A percentile compares a stretch with the other conserved stretches of the same genome.
phyloP scores from a whole-genome alignment of 2,113 vertebrate genomes.

The Forbesichthys agassizii region DNA sequence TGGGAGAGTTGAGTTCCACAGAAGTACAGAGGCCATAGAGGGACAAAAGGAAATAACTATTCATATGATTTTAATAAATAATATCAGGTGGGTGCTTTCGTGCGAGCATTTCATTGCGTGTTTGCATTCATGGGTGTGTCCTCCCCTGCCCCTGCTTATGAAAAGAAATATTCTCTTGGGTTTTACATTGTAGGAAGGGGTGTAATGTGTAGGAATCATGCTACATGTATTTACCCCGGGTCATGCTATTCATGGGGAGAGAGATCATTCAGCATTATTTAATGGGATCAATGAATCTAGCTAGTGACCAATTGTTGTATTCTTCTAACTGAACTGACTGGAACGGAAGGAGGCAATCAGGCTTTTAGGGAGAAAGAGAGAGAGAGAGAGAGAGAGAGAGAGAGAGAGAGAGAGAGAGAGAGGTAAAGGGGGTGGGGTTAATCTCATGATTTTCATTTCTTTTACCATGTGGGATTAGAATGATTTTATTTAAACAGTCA shows the following conservation, averaged over 20 bases:
- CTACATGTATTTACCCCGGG: too few relatives aligned
- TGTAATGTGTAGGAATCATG: background rate
- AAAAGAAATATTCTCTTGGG: too few relatives aligned
- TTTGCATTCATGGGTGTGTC: constrained; percentile 24
- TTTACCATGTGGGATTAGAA: constrained; percentile 96
- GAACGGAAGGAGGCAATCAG: constrained; percentile 16
- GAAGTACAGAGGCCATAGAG: constrained; percentile 3
- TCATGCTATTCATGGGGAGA: background rate
- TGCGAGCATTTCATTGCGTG: background rate
- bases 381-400: constrained; percentile 11
- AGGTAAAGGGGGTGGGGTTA: constrained; percentile 77
- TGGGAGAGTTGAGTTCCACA: background rate
- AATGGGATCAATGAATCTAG: constrained; percentile 42
- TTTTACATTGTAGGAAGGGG: background rate
- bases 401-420: constrained; percentile 7
- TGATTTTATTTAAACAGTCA: constrained; percentile 99
- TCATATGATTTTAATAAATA: background rate
- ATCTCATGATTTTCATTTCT: constrained; percentile 96
- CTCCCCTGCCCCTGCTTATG: too few relatives aligned
- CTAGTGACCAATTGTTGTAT: constrained; percentile 37
- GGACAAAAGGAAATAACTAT: constrained; percentile 4
- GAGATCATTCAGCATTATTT: constrained; percentile 37
- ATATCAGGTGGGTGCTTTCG: background rate
- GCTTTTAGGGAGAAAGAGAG: constrained; percentile 35
- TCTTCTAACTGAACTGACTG: constrained; percentile 18